A percentile compares a stretch with the other conserved stretches of the same genome.
Evolutionary conservation across 2,797 vertebrate genomes (phyloP).

Genomic region (Urocyon cinereoargenteus): DNA sequence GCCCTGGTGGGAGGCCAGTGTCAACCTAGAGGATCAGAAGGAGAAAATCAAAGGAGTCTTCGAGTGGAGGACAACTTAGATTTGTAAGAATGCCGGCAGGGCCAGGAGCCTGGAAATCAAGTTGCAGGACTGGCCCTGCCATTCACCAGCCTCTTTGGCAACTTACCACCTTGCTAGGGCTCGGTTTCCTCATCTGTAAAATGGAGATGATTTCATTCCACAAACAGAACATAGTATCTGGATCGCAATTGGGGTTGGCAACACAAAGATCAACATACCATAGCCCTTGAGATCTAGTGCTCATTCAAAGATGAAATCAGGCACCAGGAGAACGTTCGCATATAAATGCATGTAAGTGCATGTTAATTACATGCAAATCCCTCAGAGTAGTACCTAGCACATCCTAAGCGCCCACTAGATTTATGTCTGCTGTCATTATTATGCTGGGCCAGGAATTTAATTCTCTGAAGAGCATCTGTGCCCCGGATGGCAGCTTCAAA

Average conservation of each 20-base stretch:
- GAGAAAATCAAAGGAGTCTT: not conserved
- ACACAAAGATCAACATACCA: not conserved
- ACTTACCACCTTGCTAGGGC: not conserved
- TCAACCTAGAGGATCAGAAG: not conserved
- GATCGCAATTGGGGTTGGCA: not conserved
- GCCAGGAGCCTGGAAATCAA: not conserved
- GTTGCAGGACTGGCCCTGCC: not conserved
- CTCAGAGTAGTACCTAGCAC: slow-evolving; percentile 41
- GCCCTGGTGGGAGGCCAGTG: not conserved
- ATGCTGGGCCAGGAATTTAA: slow-evolving; percentile 17
- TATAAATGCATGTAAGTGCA: slow-evolving; percentile 30
- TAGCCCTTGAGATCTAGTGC: not conserved
- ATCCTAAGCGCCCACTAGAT: slow-evolving; percentile 41
- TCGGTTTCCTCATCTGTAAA: slow-evolving; percentile 3
- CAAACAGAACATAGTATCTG: slow-evolving; percentile 44
- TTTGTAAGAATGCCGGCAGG: not conserved
- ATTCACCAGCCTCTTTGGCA: not conserved
- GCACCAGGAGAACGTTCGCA: slow-evolving; percentile 15
- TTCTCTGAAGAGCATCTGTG: slow-evolving; percentile 59
- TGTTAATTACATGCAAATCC: slow-evolving; percentile 66
- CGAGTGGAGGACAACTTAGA: not conserved
- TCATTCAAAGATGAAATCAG: slow-evolving; percentile 57
- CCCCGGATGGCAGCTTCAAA: slow-evolving; percentile 52
- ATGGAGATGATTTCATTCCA: slow-evolving; percentile 40
- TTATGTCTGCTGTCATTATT: slow-evolving; percentile 50